Evolutionary conservation across 2,888 invertebrate species (phyloP), one percentile per base, ranked within the genome.

Genomic region (Malthinus seriepunctatus): DNA sequence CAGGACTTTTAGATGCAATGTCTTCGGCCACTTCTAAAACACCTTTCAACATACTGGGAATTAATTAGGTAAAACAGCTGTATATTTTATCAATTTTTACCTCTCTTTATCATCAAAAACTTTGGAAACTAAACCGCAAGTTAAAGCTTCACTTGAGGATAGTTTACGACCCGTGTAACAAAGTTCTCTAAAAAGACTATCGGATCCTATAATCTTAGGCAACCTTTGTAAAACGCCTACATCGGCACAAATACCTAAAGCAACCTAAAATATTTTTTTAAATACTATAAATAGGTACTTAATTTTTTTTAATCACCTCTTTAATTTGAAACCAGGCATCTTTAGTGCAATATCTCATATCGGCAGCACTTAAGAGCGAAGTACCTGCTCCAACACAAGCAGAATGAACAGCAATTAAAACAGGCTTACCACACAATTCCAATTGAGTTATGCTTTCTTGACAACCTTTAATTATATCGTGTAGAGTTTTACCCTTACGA

Each of bases 291-390:
- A 6, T 32, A 2, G 6, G 15, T n/a, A 9, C 14, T 9, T n/a
- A 39, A 32, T 32, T 9, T 34, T 23, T 12, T 8, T 38, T 23
- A 32, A 2, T 3, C 11, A 84, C 85, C 80, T 97, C 95, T 78
- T 97, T 97, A 1, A 98, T 88, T 80, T 90, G 89, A 74, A 96
- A 96, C 86, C 89, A 92, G 1, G 97, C 90, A 78, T 97, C 96
- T 69, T 87, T 80, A 0, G 95, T 88, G 73, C 94, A 95, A 72
- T 93, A 95, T 60, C 86, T 80, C 65, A 99, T 91, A 78, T 99
- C 99, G 50, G 93, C 88, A 0, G 95, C 91, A 2, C 92, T 87
- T 51, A 95, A 87, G 60, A 99, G 79, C 77, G 97, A 91, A 45
- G 32, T 37, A 0, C 97, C 85, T 0, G 93, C 98, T 0, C 99